These are phyloP conservation scores for Euplexia lucipara DNA, from an alignment of 2,888 invertebrate species.

Conservation along the genomic window DNA sequence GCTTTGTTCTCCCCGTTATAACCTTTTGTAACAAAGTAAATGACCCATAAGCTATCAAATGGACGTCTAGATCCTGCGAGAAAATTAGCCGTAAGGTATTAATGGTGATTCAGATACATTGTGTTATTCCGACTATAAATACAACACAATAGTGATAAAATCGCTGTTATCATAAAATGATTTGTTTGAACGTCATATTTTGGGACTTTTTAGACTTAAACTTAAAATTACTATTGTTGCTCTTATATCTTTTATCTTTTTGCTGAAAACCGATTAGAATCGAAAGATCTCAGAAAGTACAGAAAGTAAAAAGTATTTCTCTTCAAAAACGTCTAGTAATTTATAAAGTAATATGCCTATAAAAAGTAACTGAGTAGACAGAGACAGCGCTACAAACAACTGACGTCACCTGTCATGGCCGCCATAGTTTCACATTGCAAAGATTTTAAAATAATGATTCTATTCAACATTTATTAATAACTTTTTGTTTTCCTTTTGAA, in stretches of 20 bases:
- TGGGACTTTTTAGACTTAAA: not conserved
- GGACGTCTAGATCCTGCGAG: constrained; percentile 46
- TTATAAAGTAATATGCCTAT: too few species aligned
- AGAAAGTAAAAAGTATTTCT: too few species aligned
- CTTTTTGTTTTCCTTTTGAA: too few species aligned
- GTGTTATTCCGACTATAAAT: constrained; percentile 13
- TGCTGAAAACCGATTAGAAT: constrained; percentile 8
- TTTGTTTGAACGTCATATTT: constrained; percentile 8
- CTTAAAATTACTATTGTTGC: constrained; percentile 17
- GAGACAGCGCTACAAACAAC: too few species aligned
- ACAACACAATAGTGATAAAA: constrained; percentile 13
- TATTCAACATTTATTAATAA: too few species aligned
- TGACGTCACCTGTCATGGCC: too few species aligned
- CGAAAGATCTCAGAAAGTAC: too few species aligned
- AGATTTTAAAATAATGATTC: too few species aligned
- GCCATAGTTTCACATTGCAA: too few species aligned
- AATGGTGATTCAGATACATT: constrained; percentile 39
- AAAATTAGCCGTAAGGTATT: constrained; percentile 54
- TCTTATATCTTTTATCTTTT: constrained; percentile 18
- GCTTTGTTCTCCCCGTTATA: constrained; percentile 49
- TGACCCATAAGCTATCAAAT: constrained; percentile 58
- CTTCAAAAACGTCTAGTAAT: too few species aligned
- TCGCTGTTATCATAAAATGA: constrained; percentile 15
- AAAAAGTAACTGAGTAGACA: too few species aligned
- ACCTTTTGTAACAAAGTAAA: constrained; percentile 54